Percentiles rank a stretch among this genome's conserved stretches.
Evolutionary conservation across 2,797 vertebrate species (phyloP).

Genomic region (Dromococcyx pavoninus): DNA sequence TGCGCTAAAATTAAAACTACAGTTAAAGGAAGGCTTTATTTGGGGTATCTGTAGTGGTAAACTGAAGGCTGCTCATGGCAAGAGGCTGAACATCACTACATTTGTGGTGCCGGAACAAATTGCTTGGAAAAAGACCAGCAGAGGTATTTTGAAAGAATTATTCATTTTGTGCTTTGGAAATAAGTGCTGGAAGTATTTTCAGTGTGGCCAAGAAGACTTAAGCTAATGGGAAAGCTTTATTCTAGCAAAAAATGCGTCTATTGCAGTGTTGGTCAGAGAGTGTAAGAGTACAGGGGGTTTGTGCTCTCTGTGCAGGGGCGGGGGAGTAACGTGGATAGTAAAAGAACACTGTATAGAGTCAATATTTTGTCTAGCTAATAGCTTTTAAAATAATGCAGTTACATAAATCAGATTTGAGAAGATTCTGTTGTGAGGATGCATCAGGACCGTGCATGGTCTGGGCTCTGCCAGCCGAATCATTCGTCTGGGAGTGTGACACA

Average conservation of each 20-base stretch:
- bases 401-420: not conserved
- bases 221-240: not conserved
- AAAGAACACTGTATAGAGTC: not conserved
- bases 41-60: not conserved
- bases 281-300: not conserved
- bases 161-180: not conserved
- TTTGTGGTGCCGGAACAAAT: not conserved
- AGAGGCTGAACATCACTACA: not conserved
- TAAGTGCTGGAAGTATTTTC: not conserved
- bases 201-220: not conserved
- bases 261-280: not conserved
- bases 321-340: not conserved
- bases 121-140: not conserved
- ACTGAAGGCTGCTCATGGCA: not conserved
- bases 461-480: accelerated
- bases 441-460: not conserved
- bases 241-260: not conserved
- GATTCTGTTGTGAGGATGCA: not conserved
- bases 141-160: not conserved
- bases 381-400: not conserved
- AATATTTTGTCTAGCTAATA: not conserved
- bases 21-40: not conserved
- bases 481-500: accelerated
- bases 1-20: not conserved
- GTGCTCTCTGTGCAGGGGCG: not conserved